A percentile compares a stretch with the other conserved stretches of the same genome.
These are phyloP conservation scores for Galagoides demidoff DNA, from an alignment of 2,797 vertebrate genomes.

Conservation along the genomic window DNA sequence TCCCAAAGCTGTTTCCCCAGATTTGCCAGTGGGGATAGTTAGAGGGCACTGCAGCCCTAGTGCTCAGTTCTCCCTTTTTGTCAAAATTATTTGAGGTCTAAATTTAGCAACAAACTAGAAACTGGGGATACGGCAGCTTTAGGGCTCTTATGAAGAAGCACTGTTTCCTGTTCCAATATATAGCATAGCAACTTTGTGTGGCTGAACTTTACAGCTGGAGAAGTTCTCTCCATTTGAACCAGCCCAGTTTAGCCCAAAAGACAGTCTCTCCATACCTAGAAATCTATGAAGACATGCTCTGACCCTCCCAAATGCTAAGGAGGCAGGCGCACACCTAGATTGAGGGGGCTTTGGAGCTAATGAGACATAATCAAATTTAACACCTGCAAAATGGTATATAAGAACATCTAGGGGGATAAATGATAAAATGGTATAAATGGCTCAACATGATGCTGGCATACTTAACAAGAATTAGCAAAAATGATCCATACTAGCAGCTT, in stretches of 20 bases:
- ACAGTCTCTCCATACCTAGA: background rate
- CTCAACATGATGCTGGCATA: background rate
- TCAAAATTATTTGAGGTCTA: background rate
- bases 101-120: background rate
- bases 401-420: background rate
- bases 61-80: background rate
- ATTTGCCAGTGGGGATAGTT: background rate
- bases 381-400: background rate
- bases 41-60: background rate
- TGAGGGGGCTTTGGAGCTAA: background rate
- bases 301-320: background rate
- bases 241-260: background rate
- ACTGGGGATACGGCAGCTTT: background rate
- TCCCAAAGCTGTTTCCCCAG: background rate
- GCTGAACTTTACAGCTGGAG: background rate
- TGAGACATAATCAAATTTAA: background rate
- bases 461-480: background rate
- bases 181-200: background rate
- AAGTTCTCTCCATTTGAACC: background rate
- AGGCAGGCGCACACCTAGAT: background rate
- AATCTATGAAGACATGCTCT: background rate
- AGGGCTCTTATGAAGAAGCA: background rate
- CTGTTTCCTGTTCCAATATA: background rate
- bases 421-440: background rate
- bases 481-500: background rate